Evolutionary conservation across 2,113 vertebrate species (phyloP).

Genomic region (Oreochromis niloticus): DNA sequence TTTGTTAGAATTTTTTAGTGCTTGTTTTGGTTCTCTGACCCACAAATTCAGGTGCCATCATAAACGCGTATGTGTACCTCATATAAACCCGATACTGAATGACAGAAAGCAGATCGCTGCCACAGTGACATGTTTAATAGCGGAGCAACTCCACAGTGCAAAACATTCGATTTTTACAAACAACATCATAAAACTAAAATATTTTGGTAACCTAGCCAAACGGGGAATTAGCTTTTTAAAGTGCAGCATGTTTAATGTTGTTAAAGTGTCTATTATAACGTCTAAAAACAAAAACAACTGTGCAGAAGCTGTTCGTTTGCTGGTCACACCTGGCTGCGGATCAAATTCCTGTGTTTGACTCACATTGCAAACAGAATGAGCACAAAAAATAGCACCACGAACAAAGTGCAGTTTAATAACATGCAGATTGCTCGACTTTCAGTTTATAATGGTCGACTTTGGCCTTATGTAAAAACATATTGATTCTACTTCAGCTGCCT

Average conservation of each 20-base stretch:
- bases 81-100: neutral
- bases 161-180: neutral
- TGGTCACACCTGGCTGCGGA: accelerated
- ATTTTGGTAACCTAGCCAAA: neutral
- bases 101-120: neutral
- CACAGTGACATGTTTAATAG: neutral
- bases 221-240: neutral
- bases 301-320: neutral
- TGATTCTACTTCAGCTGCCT: too few relatives aligned
- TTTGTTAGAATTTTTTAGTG: neutral
- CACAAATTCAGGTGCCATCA: neutral
- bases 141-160: neutral
- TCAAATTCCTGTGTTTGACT: neutral
- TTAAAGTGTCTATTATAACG: neutral
- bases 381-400: neutral
- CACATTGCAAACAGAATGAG: neutral
- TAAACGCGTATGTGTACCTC: neutral
- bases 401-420: neutral
- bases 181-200: neutral
- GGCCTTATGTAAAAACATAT: neutral
- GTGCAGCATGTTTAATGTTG: neutral
- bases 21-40: neutral
- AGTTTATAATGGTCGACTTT: neutral
- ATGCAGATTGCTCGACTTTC: neutral
- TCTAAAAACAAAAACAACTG: accelerated